Evolutionary conservation across 2,113 vertebrate species (phyloP).

Genomic region (Panthera tigris): DNA sequence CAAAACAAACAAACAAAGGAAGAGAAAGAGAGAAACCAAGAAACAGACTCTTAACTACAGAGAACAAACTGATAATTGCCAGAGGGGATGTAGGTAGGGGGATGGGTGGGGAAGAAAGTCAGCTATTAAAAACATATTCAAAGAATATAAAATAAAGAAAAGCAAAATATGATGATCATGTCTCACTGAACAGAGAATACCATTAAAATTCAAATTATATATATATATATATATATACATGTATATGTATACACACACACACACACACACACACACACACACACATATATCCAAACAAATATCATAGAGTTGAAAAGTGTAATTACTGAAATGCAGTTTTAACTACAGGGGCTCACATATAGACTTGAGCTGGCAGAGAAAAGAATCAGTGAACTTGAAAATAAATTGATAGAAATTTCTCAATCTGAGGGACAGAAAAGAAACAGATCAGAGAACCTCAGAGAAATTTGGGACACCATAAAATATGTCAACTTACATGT

Average conservation of each 20-base stretch:
- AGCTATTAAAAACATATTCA: not conserved
- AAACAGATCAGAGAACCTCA: not conserved
- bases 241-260: fast-evolving
- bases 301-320: not conserved
- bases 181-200: not conserved
- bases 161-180: not conserved
- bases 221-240: fast-evolving
- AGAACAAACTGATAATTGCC: not conserved
- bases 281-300: not conserved
- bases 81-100: not conserved
- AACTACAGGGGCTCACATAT: not conserved
- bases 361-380: not conserved
- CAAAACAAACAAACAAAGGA: not conserved
- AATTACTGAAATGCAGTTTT: not conserved
- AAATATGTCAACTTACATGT: not conserved
- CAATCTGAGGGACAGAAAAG: not conserved
- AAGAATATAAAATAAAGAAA: not conserved
- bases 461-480: not conserved
- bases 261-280: too few relatives aligned
- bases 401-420: not conserved
- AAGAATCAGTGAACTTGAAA: not conserved
- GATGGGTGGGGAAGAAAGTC: not conserved
- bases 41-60: not conserved
- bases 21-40: not conserved
- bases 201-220: not conserved